These are phyloP conservation scores for Heterotilapia buettikoferi DNA, from an alignment of 2,113 vertebrate genomes.

Conservation along the genomic window DNA sequence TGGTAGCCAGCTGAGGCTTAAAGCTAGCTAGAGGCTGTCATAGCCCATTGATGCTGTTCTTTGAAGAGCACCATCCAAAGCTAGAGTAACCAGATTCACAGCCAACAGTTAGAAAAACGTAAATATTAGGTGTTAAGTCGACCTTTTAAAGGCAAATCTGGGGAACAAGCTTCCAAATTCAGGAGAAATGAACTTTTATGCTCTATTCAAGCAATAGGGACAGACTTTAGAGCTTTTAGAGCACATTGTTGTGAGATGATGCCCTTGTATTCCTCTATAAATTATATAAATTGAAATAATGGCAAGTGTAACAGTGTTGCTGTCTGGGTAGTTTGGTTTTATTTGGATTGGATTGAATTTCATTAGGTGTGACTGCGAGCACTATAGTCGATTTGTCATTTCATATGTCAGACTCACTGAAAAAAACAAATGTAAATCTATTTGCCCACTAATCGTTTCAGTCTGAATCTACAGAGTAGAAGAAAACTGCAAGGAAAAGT, in stretches of 20 bases:
- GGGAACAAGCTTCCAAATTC: background rate
- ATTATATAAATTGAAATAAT: background rate
- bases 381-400: background rate
- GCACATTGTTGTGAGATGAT: background rate
- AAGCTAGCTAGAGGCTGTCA: conserved; percentile 2
- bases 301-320: background rate
- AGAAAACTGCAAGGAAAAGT: background rate
- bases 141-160: background rate
- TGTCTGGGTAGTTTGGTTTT: background rate
- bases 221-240: background rate
- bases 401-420: background rate
- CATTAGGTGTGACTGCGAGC: background rate
- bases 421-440: background rate
- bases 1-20: background rate
- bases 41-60: background rate
- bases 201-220: background rate
- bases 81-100: background rate
- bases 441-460: background rate
- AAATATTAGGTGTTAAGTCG: background rate
- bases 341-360: background rate
- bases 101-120: background rate
- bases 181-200: background rate
- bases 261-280: background rate
- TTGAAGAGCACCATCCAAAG: background rate
- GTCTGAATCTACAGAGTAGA: background rate